These are phyloP conservation scores for Gorsachius magnificus DNA, from an alignment of 2,797 vertebrate species.

Conservation along the genomic window DNA sequence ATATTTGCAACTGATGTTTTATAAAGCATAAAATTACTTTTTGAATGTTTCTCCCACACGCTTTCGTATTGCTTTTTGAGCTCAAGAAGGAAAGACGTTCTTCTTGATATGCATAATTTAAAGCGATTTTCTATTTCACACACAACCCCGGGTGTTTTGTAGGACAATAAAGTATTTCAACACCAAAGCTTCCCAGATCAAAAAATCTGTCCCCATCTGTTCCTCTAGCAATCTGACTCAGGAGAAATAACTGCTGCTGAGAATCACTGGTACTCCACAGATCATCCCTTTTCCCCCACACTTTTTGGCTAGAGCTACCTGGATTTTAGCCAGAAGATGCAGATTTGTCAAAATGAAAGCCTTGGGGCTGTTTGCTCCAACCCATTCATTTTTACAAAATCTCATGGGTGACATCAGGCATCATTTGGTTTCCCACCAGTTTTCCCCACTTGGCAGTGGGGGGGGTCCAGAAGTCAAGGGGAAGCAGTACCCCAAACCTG, in stretches of 20 bases:
- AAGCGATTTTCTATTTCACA: constrained; percentile 13
- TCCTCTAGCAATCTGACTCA: background rate
- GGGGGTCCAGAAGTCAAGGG: background rate
- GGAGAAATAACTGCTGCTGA: background rate
- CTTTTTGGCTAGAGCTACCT: background rate
- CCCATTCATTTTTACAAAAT: background rate
- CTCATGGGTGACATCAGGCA: background rate
- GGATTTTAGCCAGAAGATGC: background rate
- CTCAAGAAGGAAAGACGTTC: background rate
- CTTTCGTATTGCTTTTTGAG: constrained; percentile 14
- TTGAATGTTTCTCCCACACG: background rate
- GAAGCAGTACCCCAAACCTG: background rate
- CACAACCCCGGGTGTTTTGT: background rate
- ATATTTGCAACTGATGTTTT: constrained; percentile 31
- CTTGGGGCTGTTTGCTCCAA: background rate
- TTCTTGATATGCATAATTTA: constrained; percentile 47
- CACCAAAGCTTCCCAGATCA: background rate
- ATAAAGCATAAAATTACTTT: constrained; percentile 49
- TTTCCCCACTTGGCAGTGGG: background rate
- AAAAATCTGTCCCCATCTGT: background rate
- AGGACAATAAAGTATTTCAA: constrained; percentile 5
- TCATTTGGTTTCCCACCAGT: background rate
- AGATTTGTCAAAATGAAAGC: background rate
- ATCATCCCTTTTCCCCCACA: background rate
- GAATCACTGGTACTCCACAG: background rate